Base-by-base conservation (phyloP, 2,797 vertebrate species). In the Decapterus maruadsi region DNA sequence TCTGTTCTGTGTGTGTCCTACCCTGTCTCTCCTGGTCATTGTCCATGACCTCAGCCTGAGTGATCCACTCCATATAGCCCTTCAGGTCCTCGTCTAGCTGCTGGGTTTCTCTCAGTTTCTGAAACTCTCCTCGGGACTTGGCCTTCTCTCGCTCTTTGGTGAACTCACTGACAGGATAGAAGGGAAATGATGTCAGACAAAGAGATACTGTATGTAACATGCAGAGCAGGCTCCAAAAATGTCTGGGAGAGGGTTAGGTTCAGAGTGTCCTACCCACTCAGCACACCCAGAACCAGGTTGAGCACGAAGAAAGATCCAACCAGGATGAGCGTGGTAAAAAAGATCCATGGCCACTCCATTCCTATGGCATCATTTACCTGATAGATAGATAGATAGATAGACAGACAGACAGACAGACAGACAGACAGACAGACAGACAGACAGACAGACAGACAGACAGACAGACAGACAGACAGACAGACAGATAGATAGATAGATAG, bases 11-110 rank as follows among this genome's bases (percentile, higher is more conserved):
- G 2, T 40, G 7, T 38, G 20, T 12, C 45, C 80, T 48, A 95
- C 94, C 92, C 55, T 94, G 92, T 50, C 90, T 85, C 40, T 95
- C 95, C 76, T 94, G 93, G 4, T 96, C 96, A 1, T 94, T 95
- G 22, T 98, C 97, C 90, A 97, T 96, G 86, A 97, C 95, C 88
- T 99, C 97, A 3, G 97, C 97, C 13, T 99, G 97, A 1, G 95
- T 97, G 90, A 99, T 97, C 97, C 97, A 99, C 81, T 97, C 97
- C 96, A 99, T 96, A 77, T 99, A 99, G 17, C 97, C 97, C 54
- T 96, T 95, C 26, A 99, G 94, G 71, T 99, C 97, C 61, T 99
- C 97, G 65, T 99, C 97, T 79, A 99, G 93, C 89, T 97, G 97
- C 88, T 99, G 97, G 66, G 97, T 96, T 92, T 99, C 97, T 57